Conservation (phyloP, 2,113 vertebrate species). For the Muscicapa adusta region DNA sequence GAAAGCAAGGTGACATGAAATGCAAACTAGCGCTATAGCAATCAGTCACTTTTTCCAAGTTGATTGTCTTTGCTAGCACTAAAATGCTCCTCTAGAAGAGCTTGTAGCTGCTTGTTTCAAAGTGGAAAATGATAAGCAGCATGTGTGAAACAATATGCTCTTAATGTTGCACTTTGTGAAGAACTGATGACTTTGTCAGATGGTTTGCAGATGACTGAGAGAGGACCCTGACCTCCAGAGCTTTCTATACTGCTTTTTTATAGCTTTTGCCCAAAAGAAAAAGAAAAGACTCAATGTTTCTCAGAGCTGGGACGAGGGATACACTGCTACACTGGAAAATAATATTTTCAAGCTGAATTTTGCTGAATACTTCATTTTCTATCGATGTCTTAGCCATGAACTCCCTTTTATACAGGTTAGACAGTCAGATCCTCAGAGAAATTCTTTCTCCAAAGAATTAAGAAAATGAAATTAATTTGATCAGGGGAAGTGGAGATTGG, state of each 20-base stretch:
- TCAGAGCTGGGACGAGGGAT: not conserved
- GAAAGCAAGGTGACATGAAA: conserved; percentile 65
- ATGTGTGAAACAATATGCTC: conserved; percentile 3
- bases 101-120: conserved; percentile 13
- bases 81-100: conserved; percentile 1
- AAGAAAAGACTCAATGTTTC: not conserved
- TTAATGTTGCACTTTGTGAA: not conserved
- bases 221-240: not conserved
- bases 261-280: not conserved
- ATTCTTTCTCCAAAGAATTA: not conserved
- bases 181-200: not conserved
- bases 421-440: not conserved
- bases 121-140: conserved; percentile 1
- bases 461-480: not conserved
- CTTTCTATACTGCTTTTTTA: not conserved
- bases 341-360: not conserved
- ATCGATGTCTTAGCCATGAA: not conserved
- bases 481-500: not conserved
- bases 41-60: conserved; percentile 51
- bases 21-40: conserved; percentile 30
- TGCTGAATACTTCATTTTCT: not conserved
- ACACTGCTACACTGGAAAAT: not conserved
- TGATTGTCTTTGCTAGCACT: conserved; percentile 37
- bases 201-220: not conserved
- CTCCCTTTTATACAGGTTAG: not conserved